Conservation (phyloP, 2,888 invertebrate genomes). For the Lithophane ornitopus region DNA sequence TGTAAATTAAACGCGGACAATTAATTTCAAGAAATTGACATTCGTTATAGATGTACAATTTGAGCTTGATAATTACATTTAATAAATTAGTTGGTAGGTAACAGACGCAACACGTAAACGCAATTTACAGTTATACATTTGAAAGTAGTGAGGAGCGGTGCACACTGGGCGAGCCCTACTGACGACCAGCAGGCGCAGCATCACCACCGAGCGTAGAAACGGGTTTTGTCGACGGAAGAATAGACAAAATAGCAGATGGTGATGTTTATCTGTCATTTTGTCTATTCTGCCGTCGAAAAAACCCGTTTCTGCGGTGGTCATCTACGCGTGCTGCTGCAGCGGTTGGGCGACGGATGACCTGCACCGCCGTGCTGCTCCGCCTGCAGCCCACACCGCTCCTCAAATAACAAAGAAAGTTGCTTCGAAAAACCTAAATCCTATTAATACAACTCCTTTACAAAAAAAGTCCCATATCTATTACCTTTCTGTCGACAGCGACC, state of each 20-base stretch:
- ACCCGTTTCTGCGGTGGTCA: too few species aligned
- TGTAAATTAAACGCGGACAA: constrained; percentile 87
- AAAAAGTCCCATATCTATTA: constrained; percentile 77
- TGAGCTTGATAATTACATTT: constrained; percentile 79
- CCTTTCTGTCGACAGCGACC: constrained; percentile 81
- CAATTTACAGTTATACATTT: constrained; percentile 71
- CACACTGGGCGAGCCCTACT: constrained; percentile 44
- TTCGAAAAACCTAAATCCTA: constrained; percentile 77
- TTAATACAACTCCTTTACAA: constrained; percentile 85
- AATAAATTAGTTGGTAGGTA: constrained; percentile 79
- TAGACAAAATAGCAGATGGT: too few species aligned
- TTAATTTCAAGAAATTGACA: constrained; percentile 83
- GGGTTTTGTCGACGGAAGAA: too few species aligned
- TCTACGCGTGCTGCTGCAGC: constrained; percentile 4
- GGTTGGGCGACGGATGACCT: constrained; percentile 30
- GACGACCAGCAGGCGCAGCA: constrained; percentile 10
- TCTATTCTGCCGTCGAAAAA: too few species aligned
- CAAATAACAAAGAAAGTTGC: constrained; percentile 71
- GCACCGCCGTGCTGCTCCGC: constrained; percentile 40
- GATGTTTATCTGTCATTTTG: too few species aligned
- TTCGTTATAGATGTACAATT: constrained; percentile 83
- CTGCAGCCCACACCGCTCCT: constrained; percentile 46
- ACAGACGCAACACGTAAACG: constrained; percentile 80
- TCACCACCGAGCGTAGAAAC: too few species aligned
- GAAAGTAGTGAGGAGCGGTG: constrained; percentile 59